Evolutionary conservation across 1,140 invertebrate genomes (phyloP), one percentile per base, ranked within the genome.

Genomic region (Neodiprion fabricii): DNA sequence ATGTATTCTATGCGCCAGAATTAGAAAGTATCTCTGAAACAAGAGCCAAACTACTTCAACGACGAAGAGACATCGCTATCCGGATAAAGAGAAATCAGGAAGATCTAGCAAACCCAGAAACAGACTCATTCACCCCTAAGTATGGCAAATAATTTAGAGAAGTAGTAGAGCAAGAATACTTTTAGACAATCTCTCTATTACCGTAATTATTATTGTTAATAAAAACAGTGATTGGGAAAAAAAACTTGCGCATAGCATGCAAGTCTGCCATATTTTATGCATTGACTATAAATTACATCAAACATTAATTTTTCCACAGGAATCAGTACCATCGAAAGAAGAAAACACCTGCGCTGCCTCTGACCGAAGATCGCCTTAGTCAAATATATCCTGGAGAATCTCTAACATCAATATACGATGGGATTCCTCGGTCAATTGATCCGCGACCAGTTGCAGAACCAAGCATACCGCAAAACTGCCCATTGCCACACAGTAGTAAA

Each of bases 1-100:
- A 98, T 87, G 91, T 97, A 5, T 97, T 94, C 82, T 98, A 98
- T 89, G 95, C 94, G 1, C 96, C 96, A 8, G 97, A 98, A 87
- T 90, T 94, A 78, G 97, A 98, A 89, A 91, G 87, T 40, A 73
- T 94, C 1, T 78, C 91, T 1, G 96, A 98, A 87, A 93, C 94
- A 4, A 90, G 90, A 84, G 82, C 89, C 48, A 98, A 98, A 86
- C 83, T 98, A 12, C 74, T 90, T 7, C 92, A 94, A 81, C 86
- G 96, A 72, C 87, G 90, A 67, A 91, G 85, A 74, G 93, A 94
- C 85, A 89, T 96, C 50, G 75, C 81, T 10, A 67, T 74, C 61
- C 84, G 85, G 21, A 82, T 85, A 67, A 81, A 79, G 73, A 79
- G 71, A 72, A 77, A 84, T 75, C 77, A 80, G 61, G 73, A 78